These are phyloP conservation scores for Leptinotarsa juncta DNA, from an alignment of 2,888 invertebrate species.

Conservation along the genomic window DNA sequence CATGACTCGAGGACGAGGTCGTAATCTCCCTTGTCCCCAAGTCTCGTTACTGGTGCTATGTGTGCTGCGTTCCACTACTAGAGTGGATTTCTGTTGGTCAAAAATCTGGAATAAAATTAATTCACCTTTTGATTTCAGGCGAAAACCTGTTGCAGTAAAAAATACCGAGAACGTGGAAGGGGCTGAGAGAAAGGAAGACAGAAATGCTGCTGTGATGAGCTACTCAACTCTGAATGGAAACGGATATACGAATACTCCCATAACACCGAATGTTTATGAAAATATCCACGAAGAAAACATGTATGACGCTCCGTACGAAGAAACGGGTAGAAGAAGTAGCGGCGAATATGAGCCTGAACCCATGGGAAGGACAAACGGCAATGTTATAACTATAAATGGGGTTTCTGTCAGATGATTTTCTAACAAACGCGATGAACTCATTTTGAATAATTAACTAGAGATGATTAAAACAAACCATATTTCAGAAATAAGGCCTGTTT, in stretches of 20 bases:
- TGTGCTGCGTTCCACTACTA: no score
- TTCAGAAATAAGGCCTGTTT: not conserved
- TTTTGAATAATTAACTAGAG: not conserved
- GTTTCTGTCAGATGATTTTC: constrained; percentile 80
- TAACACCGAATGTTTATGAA: constrained; percentile 70
- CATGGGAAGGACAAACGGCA: constrained; percentile 66
- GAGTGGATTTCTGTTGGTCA: no score
- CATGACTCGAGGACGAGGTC: no score
- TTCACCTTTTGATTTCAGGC: constrained; percentile 65
- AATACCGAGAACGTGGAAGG: constrained; percentile 90
- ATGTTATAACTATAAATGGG: constrained; percentile 87
- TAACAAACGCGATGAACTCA: not conserved
- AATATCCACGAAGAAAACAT: constrained; percentile 77
- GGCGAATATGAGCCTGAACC: constrained; percentile 77
- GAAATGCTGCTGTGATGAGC: constrained; percentile 89
- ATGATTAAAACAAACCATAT: not conserved
- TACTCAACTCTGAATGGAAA: constrained; percentile 84
- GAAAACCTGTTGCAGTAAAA: constrained; percentile 87
- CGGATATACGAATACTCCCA: constrained; percentile 57
- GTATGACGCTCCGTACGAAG: constrained; percentile 82
- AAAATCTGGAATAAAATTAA: no score
- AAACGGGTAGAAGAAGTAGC: constrained; percentile 71
- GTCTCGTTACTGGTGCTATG: no score
- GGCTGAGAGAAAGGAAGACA: constrained; percentile 86
- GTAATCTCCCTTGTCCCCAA: no score